Evolutionary conservation across 2,888 invertebrate genomes (phyloP).

Genomic region (Zelleria hepariella): DNA sequence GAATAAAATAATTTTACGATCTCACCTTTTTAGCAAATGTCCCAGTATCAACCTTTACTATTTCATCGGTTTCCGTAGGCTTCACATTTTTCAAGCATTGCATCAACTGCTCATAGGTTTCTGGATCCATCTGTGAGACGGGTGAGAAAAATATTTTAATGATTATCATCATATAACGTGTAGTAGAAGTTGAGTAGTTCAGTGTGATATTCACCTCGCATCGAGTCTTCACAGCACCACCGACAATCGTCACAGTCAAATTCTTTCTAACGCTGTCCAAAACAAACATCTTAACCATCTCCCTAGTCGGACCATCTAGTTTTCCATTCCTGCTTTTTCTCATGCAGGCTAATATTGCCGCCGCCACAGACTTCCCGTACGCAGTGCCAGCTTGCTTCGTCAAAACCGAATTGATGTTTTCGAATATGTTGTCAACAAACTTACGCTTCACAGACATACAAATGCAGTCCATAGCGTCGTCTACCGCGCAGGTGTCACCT

Average conservation of each 20-base stretch:
- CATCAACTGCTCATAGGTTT: constrained; percentile 51
- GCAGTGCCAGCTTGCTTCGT: constrained; percentile 35
- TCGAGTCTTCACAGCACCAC: constrained; percentile 60
- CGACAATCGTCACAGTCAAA: constrained; percentile 54
- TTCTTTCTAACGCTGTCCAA: constrained; percentile 46
- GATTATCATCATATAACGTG: too few relatives aligned
- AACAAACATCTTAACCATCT: constrained; percentile 46
- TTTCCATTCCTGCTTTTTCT: constrained; percentile 53
- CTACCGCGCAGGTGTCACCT: background rate
- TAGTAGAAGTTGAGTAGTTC: too few relatives aligned
- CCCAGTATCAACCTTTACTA: background rate
- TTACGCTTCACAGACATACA: constrained; percentile 46
- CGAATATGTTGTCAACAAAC: constrained; percentile 56
- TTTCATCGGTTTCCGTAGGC: background rate
- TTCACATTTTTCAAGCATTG: constrained; percentile 40
- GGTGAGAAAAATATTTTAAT: too few relatives aligned
- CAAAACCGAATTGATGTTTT: constrained; percentile 55
- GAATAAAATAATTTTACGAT: background rate
- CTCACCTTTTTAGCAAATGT: background rate
- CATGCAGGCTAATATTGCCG: constrained; percentile 36
- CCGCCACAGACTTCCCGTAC: constrained; percentile 44
- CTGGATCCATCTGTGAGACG: constrained; percentile 42
- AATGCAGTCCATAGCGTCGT: constrained; percentile 33
- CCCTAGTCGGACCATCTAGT: constrained; percentile 36
- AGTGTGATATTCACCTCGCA: constrained; percentile 43